Percentiles rank a stretch among this genome's conserved stretches.
Evolutionary conservation across 2,797 vertebrate genomes (phyloP).

Genomic region (Pseudochirops corinnae): DNA sequence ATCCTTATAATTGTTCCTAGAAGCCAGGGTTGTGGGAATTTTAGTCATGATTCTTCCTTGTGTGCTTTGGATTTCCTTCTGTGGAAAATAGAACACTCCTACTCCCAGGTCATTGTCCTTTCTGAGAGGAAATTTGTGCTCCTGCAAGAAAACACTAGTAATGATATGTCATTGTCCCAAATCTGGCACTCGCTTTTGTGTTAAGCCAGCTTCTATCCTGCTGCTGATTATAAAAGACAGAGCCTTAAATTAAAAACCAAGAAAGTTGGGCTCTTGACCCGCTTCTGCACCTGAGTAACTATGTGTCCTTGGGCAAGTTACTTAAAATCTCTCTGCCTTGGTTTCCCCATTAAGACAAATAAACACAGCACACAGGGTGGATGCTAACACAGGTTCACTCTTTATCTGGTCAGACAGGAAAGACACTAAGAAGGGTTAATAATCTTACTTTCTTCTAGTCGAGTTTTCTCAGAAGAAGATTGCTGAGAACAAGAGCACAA

Average conservation of each 20-base stretch:
- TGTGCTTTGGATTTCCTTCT: background rate
- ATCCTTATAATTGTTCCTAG: background rate
- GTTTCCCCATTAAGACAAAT: background rate
- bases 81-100: background rate
- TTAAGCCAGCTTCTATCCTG: background rate
- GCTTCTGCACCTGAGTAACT: background rate
- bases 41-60: background rate
- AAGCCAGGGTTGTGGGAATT: background rate
- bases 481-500: too few relatives aligned
- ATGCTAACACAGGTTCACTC: too few relatives aligned
- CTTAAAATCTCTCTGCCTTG: background rate
- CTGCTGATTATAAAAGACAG: background rate
- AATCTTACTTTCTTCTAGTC: too few relatives aligned
- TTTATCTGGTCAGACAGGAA: too few relatives aligned
- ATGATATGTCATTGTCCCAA: background rate
- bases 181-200: background rate
- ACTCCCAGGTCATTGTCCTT: background rate
- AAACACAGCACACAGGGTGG: too few relatives aligned
- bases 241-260: background rate
- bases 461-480: too few relatives aligned
- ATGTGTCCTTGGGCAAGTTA: background rate
- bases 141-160: background rate
- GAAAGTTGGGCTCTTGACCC: background rate
- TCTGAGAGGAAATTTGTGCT: background rate
- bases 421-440: too few relatives aligned